Evolutionary conservation across 2,888 invertebrate species (phyloP).

Genomic region (Chrysolina oricalcia): DNA sequence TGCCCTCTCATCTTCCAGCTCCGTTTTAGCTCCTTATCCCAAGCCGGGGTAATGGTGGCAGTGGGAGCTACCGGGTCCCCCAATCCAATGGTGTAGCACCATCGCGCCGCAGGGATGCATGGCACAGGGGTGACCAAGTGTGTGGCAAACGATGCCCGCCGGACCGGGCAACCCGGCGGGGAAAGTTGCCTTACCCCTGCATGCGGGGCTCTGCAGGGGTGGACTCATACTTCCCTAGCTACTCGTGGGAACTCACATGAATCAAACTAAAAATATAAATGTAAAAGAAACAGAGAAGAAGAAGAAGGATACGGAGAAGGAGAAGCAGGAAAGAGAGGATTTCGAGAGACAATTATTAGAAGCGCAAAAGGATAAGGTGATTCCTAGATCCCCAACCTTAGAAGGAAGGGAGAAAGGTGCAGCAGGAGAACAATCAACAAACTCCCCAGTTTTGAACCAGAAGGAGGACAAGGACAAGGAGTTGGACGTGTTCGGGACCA

Average conservation of each 20-base stretch:
- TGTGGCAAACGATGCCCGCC: too few relatives aligned
- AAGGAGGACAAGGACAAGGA: neutral
- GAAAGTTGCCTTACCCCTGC: too few relatives aligned
- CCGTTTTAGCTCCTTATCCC: too few relatives aligned
- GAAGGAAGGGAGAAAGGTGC: neutral
- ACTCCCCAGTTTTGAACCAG: neutral
- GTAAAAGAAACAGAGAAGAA: neutral
- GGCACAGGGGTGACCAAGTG: too few relatives aligned
- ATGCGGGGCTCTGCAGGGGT: constrained; percentile 9
- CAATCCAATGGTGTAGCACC: too few relatives aligned
- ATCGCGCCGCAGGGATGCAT: too few relatives aligned
- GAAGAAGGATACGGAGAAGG: neutral
- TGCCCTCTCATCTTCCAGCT: too few relatives aligned
- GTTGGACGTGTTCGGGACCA: neutral
- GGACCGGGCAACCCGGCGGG: too few relatives aligned
- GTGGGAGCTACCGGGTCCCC: too few relatives aligned
- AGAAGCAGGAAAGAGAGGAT: neutral
- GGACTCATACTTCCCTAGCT: neutral
- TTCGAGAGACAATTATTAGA: neutral
- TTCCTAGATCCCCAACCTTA: neutral
- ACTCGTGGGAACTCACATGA: neutral
- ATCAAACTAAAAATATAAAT: neutral
- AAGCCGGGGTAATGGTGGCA: too few relatives aligned
- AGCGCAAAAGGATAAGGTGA: neutral
- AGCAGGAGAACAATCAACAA: neutral